Base-by-base conservation (phyloP, 1,140 invertebrate genomes). In the Lethrus apterus region DNA sequence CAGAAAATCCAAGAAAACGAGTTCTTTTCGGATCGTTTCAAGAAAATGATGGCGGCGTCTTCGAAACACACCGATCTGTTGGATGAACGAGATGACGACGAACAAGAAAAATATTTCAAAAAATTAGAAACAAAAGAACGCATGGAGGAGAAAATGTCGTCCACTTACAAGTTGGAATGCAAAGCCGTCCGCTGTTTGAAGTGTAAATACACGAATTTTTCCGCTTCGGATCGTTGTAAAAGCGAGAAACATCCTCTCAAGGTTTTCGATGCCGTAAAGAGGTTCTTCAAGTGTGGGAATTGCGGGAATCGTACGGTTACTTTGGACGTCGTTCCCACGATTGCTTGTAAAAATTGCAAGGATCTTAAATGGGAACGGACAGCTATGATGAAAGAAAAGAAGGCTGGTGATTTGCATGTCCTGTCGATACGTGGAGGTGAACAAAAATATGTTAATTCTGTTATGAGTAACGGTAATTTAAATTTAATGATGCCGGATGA, bases 111-210 rank as follows among this genome's bases (percentile, higher is more conserved):
- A 55, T 95, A 96, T 64, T 96, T 95, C 52, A 77, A 81, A 48
- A 86, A 85, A 60, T 63, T 94, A 38, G 91, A 94, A 65, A 80
- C 81, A 50, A 95, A 91, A 60, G 93, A 97, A 68, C 76, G 77
- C 52, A 81, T 94, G 77, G 93, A 96, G 64, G 84, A 93, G 44
- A 94, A 95, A 69, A 92, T 96, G 88, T 63, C 83, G 13, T 79
- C 73, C 24, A 93, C 89, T 4, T 90, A 74, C 59, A 86, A 92
- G 68, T 68, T 95, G 13, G 67, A 75, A 17, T 90, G 86, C 56
- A 91, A 89, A 68, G 89, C 91, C n/a, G 85, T 93, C 1, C 77
- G 76, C 40, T 97, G 93, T 68, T 62, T 78, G n/a, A 74, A 84
- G 65, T 97, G 93, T 63, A 89, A 90, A 60, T 97, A 97, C 59